Evolutionary conservation across 64 coral and sea anemone genomes (phyloP), one percentile per base, ranked within the genome.

Genomic region (Actinia equina): DNA sequence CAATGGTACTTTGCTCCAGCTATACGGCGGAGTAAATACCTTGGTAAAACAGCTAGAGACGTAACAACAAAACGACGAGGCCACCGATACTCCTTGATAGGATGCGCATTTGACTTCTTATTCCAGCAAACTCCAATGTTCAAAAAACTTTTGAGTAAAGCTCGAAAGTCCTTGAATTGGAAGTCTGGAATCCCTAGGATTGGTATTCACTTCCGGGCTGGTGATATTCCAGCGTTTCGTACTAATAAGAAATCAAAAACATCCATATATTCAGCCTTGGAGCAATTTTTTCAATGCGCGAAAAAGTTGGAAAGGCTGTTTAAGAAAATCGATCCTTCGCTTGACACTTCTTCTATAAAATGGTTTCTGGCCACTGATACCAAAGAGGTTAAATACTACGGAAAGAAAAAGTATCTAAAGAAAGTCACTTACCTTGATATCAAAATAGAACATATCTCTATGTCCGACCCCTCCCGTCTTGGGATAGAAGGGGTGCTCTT

Each of bases 281-380:
- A 71, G 41, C 6, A 15, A 64, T 89, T 84, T 84, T 84, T 89
- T 22, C 52, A 16, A 1, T 89, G 88, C 43, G 88, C 88, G 52
- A 74, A 37, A 22, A 84, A 89, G 44, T 42, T 89, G 1, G 88
- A 89, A 77, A 10, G 30, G 14, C 17, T 15, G 14, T 52, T 84
- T 42, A 82, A 82, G 5, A 83, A 77, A 51, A 25, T 12, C 10
- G 11, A 7, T 17, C 60, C 52, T 79, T 37, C 44, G 1, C 17
- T 22, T 3, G 42, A 69, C 16, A 83, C 16, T 25, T 45, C 44
- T 13, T n/a, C 42, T 6, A 59, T 91, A 15, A 78, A 54, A 15
- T 86, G 67, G 71, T 91, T 91, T 79, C 71, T 91, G 8, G 89
- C 84, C 7, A 80, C 84, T 37, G 89, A 91, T 57, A 85, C 76